Evolutionary conservation across 2,888 invertebrate species (phyloP), one percentile per base, ranked within the genome.

Genomic region (Mythimna lalbum): DNA sequence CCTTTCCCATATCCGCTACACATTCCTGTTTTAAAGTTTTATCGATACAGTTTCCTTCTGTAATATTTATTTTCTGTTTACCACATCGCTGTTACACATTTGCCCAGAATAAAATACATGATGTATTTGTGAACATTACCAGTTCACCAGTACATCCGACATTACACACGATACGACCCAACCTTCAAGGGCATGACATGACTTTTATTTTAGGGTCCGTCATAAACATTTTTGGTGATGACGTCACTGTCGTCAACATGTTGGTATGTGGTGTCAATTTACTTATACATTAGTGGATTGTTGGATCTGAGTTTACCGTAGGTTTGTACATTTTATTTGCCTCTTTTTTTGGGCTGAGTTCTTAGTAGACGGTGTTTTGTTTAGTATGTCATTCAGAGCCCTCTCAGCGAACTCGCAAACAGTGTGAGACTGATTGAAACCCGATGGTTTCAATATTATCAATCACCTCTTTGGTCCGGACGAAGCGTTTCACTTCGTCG

Each of bases 191-290:
- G 74, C 69, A 69, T 69, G 50, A 75, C 73, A 70, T 27, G 66
- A 64, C 64, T 79, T 76, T 76, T 85, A 83, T 83, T 83, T 83
- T 83, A 85, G 81, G 83, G 81, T 53, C 36, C 56, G 70, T 76
- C 76, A 70, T 84, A 76, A 76, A 80, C 56, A 61, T 43, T 55
- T n/a, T 56, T n/a, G 4, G 19, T 19, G 1, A 21, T 83, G 71
- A 80, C 76, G 80, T 80, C 71, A 83, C 47, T 56, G 57, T 72
- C 10, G 47, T 72, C 19, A 23, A 60, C 69, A 61, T 10, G 57
- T 61, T 33, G 47, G 61, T 73, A 23, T 71, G 57, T 43, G 73
- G 71, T 82, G 71, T 84, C 79, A 57, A 31, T 55, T 55, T 55
- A 55, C 55, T 19, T 55, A 43, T 9, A 55, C 55, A 55, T 64